Percentiles rank a stretch among this genome's conserved stretches.
Evolutionary conservation across 2,888 invertebrate genomes (phyloP).

Genomic region (Cryptosula pallasiana): DNA sequence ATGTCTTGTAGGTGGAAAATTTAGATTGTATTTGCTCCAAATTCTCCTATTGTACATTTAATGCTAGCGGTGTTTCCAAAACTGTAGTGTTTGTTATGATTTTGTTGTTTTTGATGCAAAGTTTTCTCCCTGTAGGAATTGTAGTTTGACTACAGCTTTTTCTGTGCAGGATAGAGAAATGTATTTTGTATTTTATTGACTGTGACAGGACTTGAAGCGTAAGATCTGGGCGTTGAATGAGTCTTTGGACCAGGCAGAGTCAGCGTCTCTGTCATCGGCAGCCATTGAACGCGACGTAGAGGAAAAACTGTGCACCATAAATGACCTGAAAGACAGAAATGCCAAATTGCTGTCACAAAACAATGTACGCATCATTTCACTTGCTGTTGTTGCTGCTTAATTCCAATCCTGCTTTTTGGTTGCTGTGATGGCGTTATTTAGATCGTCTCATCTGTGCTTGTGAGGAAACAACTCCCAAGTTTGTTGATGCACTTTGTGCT

Average conservation of each 20-base stretch:
- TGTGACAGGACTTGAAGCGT: slow-evolving; percentile 8
- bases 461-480: not conserved
- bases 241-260: slow-evolving; percentile 6
- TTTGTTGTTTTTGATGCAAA: no score
- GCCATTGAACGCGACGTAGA: not conserved
- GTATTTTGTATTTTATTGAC: slow-evolving; percentile 2
- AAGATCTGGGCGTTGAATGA: not conserved
- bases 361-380: slow-evolving; percentile 14
- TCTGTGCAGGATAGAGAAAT: no score
- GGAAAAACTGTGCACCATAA: slow-evolving; percentile 16
- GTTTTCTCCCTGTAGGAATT: no score
- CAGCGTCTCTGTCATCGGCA: not conserved
- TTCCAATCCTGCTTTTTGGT: not conserved
- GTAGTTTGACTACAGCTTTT: no score
- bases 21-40: no score
- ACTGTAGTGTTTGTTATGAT: no score
- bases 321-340: slow-evolving; percentile 3
- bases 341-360: slow-evolving; percentile 9
- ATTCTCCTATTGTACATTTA: no score
- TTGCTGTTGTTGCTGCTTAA: not conserved
- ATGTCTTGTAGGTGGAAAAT: no score
- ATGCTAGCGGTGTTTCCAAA: no score
- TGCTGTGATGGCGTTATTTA: not conserved
- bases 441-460: no score
- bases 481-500: not conserved